Base-by-base conservation (phyloP, 2,888 invertebrate genomes). In the Phlogophora meticulosa region DNA sequence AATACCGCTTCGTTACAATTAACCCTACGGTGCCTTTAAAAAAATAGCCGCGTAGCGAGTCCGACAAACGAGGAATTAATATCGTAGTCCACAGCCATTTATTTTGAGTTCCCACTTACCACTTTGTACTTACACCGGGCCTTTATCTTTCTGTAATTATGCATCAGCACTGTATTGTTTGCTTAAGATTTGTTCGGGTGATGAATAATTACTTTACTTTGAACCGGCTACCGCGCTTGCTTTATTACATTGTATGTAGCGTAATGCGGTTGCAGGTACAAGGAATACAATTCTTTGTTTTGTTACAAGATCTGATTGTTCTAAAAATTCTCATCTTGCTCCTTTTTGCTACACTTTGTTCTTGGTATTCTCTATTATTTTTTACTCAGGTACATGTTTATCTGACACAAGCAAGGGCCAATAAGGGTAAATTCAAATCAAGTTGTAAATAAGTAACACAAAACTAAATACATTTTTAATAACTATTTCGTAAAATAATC, bases 1-100 rank as follows among this genome's bases (percentile, higher is more conserved):
- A 84, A 80, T 78, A 79, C 83, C 84, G 77, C 84, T 86, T 84
- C 83, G 84, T 89, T 90, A 92, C 92, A 92, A 91, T 93, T 93
- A 92, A 92, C 90, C 88, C 89, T 87, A 87, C 88, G 82, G 81
- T 85, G 83, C 79, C 82, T 88, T 81, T 86, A 85, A 89, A 91
- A 92, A 92, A 92, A 91, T 90, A 83, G 86, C 89, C 84, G 83
- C 87, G 86, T 85, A 83, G 81, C 82, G 82, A 86, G 85, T 88
- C 89, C 84, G 88, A 92, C 91, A 92, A 93, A 93, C 92, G 92
- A 93, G 92, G 90, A 91, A 93, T 93, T 94, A 93, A 94, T 93
- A 93, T 90, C 85, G 84, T 88, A 89, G 88, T 88, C 90, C 84
- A 80, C 82, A 80, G 85, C 88, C 87, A 92, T 94, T 93, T 92